A percentile compares a stretch with the other conserved stretches of the same genome.
These are phyloP conservation scores for Scrobipalpa atriplicella DNA, from an alignment of 2,888 invertebrate species.

Conservation along the genomic window DNA sequence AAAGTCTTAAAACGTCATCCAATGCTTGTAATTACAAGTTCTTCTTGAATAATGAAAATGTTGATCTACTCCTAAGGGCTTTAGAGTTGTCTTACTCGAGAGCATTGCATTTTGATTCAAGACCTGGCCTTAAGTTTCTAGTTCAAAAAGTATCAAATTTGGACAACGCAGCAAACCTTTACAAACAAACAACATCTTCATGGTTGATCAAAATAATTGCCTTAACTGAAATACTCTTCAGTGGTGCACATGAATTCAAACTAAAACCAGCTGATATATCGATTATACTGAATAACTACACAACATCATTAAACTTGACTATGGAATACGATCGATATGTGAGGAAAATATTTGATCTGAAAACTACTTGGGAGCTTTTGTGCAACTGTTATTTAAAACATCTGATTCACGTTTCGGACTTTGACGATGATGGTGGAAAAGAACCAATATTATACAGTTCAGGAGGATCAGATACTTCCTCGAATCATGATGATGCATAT, in stretches of 20 bases:
- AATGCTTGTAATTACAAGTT: slow-evolving; percentile 74
- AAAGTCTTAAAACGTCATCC: slow-evolving; percentile 72
- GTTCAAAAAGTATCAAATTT: slow-evolving; percentile 96
- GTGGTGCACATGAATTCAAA: slow-evolving; percentile 85
- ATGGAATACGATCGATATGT: slow-evolving; percentile 83
- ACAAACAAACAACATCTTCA: slow-evolving; percentile 95
- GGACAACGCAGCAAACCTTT: slow-evolving; percentile 94
- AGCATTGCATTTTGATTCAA: slow-evolving; percentile 93
- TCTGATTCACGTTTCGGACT: slow-evolving; percentile 66
- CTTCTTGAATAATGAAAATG: slow-evolving; percentile 82
- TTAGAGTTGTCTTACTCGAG: slow-evolving; percentile 92
- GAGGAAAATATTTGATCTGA: slow-evolving; percentile 83
- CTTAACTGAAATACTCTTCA: slow-evolving; percentile 92
- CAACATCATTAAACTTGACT: slow-evolving; percentile 78
- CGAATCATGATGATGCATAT: slow-evolving; percentile 68
- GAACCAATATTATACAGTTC: slow-evolving; percentile 69
- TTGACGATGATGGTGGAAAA: slow-evolving; percentile 65
- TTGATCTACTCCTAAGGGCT: slow-evolving; percentile 88
- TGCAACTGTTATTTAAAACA: slow-evolving; percentile 82
- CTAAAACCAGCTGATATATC: slow-evolving; percentile 84
- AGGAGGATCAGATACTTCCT: slow-evolving; percentile 66
- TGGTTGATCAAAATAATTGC: slow-evolving; percentile 95
- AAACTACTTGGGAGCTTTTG: slow-evolving; percentile 84
- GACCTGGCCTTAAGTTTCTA: slow-evolving; percentile 96
- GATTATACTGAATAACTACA: slow-evolving; percentile 84